These are phyloP conservation scores for Nothocercus julius DNA, from an alignment of 2,113 vertebrate genomes.

Conservation along the genomic window DNA sequence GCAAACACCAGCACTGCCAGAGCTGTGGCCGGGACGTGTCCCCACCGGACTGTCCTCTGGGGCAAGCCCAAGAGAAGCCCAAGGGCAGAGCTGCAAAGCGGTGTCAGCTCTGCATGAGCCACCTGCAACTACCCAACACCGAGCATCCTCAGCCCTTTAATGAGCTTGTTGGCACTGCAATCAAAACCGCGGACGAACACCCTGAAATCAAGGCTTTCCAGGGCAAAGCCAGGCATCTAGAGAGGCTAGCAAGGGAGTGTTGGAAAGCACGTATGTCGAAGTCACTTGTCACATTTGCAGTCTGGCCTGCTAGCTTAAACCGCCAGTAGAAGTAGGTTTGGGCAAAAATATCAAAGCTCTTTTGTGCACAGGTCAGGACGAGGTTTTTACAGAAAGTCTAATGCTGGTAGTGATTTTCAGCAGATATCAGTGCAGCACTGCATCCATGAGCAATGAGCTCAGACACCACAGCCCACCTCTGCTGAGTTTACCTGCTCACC, in stretches of 20 bases:
- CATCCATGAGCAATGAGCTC: background rate
- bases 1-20: background rate
- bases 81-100: background rate
- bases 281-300: background rate
- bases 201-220: background rate
- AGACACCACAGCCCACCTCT: background rate
- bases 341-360: background rate
- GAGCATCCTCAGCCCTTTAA: background rate
- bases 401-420: background rate
- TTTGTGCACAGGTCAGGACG: background rate
- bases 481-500: rapidly evolving
- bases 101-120: background rate
- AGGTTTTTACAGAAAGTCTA: background rate
- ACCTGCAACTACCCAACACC: background rate
- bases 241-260: background rate
- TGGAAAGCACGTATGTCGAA: background rate
- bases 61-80: background rate
- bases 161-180: background rate
- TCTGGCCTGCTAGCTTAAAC: background rate
- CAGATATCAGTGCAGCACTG: background rate
- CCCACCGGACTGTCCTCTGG: background rate
- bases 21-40: background rate
- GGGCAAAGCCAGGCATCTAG: background rate
- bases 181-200: background rate
- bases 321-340: background rate